Conservation (phyloP, 2,797 vertebrate genomes). For the Sebastes steindachneri region DNA sequence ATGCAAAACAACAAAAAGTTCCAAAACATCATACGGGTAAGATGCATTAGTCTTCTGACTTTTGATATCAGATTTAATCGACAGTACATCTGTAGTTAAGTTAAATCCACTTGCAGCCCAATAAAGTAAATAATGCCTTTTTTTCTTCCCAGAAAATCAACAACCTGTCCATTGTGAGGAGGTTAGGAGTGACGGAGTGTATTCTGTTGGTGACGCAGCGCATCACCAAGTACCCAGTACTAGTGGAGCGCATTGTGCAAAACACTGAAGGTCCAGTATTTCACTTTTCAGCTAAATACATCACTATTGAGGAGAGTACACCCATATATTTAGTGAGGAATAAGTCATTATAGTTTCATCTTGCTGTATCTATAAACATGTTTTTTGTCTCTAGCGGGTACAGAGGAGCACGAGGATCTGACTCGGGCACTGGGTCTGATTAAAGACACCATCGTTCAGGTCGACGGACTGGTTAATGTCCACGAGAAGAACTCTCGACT, state of each 20-base stretch:
- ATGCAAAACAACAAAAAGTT: slow-evolving; percentile 96
- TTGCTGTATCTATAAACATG: neutral
- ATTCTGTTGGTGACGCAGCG: slow-evolving; percentile 97
- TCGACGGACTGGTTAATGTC: slow-evolving; percentile 89
- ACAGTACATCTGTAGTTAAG: neutral
- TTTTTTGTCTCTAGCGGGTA: slow-evolving; percentile 79
- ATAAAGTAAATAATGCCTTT: neutral
- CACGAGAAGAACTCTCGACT: slow-evolving; percentile 90
- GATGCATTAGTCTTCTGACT: neutral
- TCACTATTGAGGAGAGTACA: neutral
- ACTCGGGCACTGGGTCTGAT: slow-evolving; percentile 87
- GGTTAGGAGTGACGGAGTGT: slow-evolving; percentile 92
- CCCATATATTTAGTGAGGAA: neutral
- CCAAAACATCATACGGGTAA: slow-evolving; percentile 93
- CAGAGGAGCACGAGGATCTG: slow-evolving; percentile 89
- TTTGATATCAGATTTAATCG: neutral
- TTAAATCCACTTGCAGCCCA: neutral
- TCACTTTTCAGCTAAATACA: neutral
- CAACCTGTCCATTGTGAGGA: slow-evolving; percentile 88
- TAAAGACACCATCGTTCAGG: slow-evolving; percentile 88
- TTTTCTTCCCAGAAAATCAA: slow-evolving; percentile 87
- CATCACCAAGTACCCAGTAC: slow-evolving; percentile 96
- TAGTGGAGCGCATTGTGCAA: slow-evolving; percentile 93
- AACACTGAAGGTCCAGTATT: slow-evolving; percentile 90
- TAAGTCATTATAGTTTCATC: neutral